phyloP scores from a whole-genome alignment of 2,113 vertebrate genomes.

The Nymphicus hollandicus region DNA sequence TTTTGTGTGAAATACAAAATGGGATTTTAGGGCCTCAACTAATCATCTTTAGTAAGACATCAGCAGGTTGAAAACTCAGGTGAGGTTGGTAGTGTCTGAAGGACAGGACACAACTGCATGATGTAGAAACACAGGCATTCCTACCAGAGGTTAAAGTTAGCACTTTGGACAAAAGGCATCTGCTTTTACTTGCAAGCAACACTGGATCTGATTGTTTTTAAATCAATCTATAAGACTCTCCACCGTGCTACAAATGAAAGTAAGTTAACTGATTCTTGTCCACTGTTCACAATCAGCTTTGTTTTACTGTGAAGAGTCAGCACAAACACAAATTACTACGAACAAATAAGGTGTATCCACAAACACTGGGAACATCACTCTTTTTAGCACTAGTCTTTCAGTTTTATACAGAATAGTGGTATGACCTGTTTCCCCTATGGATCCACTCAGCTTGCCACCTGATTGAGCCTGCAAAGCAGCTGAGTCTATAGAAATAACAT shows the following conservation, averaged over 20 bases:
- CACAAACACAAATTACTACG: not conserved
- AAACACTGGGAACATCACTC: not conserved
- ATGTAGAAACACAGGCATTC: not conserved
- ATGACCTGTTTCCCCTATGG: not conserved
- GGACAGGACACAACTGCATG: not conserved
- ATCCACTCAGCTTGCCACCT: not conserved
- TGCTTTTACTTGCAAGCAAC: not conserved
- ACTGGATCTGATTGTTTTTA: not conserved
- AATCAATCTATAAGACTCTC: not conserved
- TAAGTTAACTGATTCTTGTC: not conserved
- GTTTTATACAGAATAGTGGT: not conserved
- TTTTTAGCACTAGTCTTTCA: not conserved
- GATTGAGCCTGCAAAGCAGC: not conserved
- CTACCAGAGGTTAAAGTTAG: not conserved
- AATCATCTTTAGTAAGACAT: not conserved
- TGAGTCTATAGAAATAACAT: not conserved
- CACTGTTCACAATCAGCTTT: not conserved
- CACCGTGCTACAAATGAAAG: not conserved
- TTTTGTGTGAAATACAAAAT: not conserved
- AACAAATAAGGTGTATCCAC: not conserved
- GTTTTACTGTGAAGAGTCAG: accelerated
- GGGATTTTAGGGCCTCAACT: not conserved
- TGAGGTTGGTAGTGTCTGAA: not conserved
- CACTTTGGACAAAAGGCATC: not conserved
- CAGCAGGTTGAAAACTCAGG: not conserved